Evolutionary conservation across 1,140 invertebrate genomes (phyloP), one percentile per base, ranked within the genome.

Genomic region (Sitobion miscanthi): DNA sequence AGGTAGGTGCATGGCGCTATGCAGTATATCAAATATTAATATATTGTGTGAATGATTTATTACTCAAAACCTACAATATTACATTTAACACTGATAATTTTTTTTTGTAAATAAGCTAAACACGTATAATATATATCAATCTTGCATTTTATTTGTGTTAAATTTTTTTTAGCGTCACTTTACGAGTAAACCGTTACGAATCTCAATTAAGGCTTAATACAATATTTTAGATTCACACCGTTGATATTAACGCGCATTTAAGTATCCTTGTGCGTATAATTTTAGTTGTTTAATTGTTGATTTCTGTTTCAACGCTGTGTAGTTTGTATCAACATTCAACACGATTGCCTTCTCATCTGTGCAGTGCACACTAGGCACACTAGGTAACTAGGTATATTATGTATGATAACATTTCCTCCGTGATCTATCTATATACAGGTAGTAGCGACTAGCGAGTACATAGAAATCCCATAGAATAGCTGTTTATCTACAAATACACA

Each of bases 401-500:
- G 38, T 23, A 85, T 45, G 42, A 85, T 85, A 45, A 85, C 30
- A 38, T 89, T 54, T 89, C n/a, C 14, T n/a, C 30, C 14, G 62
- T 17, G n/a, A n/a, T 77, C 30, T 14, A 77, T 77, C 62, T 69
- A 77, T 77, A 20, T n/a, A 69, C 14, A 69, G 62, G 30, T n/a
- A n/a, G 14, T n/a, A 77, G 62, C 14, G 83, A 85, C 45, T 47
- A 42, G 11, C n/a, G 62, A 8, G 30, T 30, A 25, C 21, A 23
- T 42, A 42, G 38, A 45, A 42, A 85, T 85, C 42, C 23, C n/a
- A 17, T 57, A 30, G 23, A 30, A 90, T 90, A 90, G 38, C 30
- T n/a, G 89, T 90, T 69, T 69, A 45, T 62, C 89, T 17, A 77
- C 62, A 30, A 38, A 25, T 69, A 45, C 89, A 25, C 89, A 89